Evolutionary conservation across 1,140 invertebrate species (phyloP), one percentile per base, ranked within the genome.

Genomic region (Goniozus legneri): DNA sequence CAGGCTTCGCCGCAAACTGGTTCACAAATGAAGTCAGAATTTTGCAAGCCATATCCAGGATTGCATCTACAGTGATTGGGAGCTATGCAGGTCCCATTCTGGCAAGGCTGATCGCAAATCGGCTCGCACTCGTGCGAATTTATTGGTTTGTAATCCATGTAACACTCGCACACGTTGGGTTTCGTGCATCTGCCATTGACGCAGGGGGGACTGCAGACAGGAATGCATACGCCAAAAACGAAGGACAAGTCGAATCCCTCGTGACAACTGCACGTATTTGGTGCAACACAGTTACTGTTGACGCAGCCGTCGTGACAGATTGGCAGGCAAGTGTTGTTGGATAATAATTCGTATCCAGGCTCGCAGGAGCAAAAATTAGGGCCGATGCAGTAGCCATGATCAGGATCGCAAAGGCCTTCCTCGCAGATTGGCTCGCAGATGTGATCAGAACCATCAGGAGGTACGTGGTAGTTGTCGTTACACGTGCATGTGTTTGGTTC

Each of bases 401-500:
- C 3, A 12, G 0, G 22, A 62, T 65, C 0, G 34, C 36, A 8
- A 14, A 2, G 1, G n/a, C n/a, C n/a, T n/a, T n/a, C n/a, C n/a
- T 33, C 12, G 39, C 67, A 71, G 0, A 31, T 14, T 0, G 67
- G 65, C 1, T 50, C 34, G 32, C 63, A 47, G 2, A 2, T 0
- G 1, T 14, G 13, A 0, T n/a, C 36, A 33, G 14, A 24, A 35
- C 8, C 24, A 10, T n/a, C 18, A 7, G 8, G 8, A 18, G 31
- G 16, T 20, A 40, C 27, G 8, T 1, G 10, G 6, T 44, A 50
- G 3, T 8, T 8, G 20, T 44, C 45, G 7, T 49, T 0, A 46
- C 81, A 83, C 2, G 49, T 53, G 40, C 82, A 85, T 3, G 58
- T 64, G 47, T 82, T 77, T 2, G 82, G 80, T 2, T 68, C 75